Base-by-base conservation (phyloP, 2,113 vertebrate species). In the Daphoenositta chrysoptera region DNA sequence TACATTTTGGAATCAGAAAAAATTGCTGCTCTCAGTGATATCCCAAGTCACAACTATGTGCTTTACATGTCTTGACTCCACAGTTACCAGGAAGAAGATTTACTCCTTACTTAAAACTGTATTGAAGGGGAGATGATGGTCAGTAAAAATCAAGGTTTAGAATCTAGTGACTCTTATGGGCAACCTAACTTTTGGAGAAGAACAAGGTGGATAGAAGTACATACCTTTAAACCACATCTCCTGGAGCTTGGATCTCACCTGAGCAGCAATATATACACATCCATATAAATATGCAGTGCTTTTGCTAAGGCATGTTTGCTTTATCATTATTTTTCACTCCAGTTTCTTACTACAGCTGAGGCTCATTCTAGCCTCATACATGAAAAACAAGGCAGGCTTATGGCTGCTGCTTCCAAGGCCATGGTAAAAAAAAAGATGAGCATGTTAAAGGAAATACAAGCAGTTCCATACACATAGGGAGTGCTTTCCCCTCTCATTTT, bases 401-500 rank as follows among this genome's bases (percentile, higher is more conserved):
- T 0, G 1, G 22, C 10, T 3, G 1, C 17, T 45, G 50, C 72
- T 80, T 86, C 80, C 45, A 20, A 1, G 9, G 63, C 22, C n/a
- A 19, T 1, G 9, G 26, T 10, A 33, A 39, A 68, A 63, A 63
- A 54, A 40, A 39, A 53, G 7, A 31, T 5, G 11, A 39, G 9
- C 0, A 1, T 1, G 1, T 71, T 56, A 47, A 84, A 80, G 27
- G 30, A 79, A 85, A 51, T 0, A 1, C 13, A 65, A 28, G 15
- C 47, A 22, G 6, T 16, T 58, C 30, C 10, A 11, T 19, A 17
- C 0, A 13, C n/a, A 69, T 19, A 60, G 19, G 18, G 35, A 40
- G 35, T 2, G 2, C 21, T 42, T 77, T 64, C 9, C 12, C 14
- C 15, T 54, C 54, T 73, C 27, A 9, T 73, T 86, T 83, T 65